Evolutionary conservation across 1,140 invertebrate genomes (phyloP).

Genomic region (Drosophila persimilis): DNA sequence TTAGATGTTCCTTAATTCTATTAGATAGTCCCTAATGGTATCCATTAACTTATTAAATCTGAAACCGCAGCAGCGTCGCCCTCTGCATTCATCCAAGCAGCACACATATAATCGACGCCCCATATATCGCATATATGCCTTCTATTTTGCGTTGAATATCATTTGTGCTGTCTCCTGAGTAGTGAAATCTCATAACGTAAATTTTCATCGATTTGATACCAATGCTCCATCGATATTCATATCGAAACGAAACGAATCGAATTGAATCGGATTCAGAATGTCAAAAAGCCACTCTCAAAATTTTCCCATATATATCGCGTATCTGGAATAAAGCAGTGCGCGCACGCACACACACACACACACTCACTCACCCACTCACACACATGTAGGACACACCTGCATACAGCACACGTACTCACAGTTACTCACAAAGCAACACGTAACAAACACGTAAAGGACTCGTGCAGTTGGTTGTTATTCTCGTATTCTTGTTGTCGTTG

Average conservation of each 20-base stretch:
- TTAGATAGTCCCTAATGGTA: constrained; percentile 30
- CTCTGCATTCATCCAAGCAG: constrained; percentile 35
- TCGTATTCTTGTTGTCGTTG: constrained; percentile 59
- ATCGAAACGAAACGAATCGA: constrained; percentile 30
- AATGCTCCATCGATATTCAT: constrained; percentile 36
- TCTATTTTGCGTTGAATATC: constrained; percentile 53
- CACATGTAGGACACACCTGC: constrained; percentile 24
- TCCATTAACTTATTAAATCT: constrained; percentile 29
- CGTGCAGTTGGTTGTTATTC: constrained; percentile 65
- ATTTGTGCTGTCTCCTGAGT: constrained; percentile 77
- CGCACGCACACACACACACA: constrained; percentile 40
- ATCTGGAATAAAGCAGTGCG: constrained; percentile 51
- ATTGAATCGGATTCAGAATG: constrained; percentile 45
- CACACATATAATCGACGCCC: constrained; percentile 62
- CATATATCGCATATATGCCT: constrained; percentile 21
- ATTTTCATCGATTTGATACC: constrained; percentile 79
- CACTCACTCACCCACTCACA: constrained; percentile 13
- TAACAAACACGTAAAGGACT: constrained; percentile 30
- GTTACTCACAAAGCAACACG: constrained; percentile 10
- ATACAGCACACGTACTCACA: constrained; percentile 34
- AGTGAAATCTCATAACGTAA: constrained; percentile 83
- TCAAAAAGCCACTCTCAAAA: constrained; percentile 55
- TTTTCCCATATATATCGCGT: constrained; percentile 51
- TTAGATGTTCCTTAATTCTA: constrained; percentile 5
- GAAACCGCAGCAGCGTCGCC: constrained; percentile 30